Evolutionary conservation across 1,140 invertebrate genomes (phyloP), one percentile per base, ranked within the genome.

Genomic region (Harlomillsia oculata): DNA sequence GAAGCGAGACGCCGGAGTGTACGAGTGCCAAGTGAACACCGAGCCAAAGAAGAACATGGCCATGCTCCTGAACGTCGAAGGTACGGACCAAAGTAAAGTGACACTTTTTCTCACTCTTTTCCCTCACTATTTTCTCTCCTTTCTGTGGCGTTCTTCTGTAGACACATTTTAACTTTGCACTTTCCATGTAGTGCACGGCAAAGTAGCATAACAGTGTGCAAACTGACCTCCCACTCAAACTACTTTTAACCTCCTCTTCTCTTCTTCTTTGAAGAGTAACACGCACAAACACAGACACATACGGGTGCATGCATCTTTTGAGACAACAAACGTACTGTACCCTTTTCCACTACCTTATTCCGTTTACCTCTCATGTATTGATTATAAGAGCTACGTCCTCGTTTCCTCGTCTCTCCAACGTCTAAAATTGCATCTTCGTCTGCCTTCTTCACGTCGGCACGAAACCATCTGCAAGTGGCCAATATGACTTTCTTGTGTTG

Each of bases 21-120:
- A 93, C 74, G 88, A 76, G 56, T 77, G 75, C 59, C 74, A 76
- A 64, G 69, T 70, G 69, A 77, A 76, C 63, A 89, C 86, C 1
- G 86, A 90, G 67, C 87, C 87, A 13, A 89, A 88, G 71, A 85
- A 87, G 70, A 87, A 84, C 69, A 78, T 86, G 74, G 83, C 84
- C 28, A 80, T 88, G 66, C 71, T 78, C 65, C 75, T 89, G 44
- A 80, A 78, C 67, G 82, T 89, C 52, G 82, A 86, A 82, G 84
- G 85, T 88, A 76, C 75, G 69, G 6, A 14, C 9, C 34, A 50
- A 59, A 59, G 23, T 51, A 39, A 51, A 50, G 26, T 57, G 26
- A 49, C n/a, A 40, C 26, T 46, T 56, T 49, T 49, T 32, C 20
- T 18, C 32, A 36, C 45, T 32, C 44, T 21, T 49, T 48, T 28